Conservation (phyloP, 1,140 invertebrate genomes). For the Agraylea sexmaculata region DNA sequence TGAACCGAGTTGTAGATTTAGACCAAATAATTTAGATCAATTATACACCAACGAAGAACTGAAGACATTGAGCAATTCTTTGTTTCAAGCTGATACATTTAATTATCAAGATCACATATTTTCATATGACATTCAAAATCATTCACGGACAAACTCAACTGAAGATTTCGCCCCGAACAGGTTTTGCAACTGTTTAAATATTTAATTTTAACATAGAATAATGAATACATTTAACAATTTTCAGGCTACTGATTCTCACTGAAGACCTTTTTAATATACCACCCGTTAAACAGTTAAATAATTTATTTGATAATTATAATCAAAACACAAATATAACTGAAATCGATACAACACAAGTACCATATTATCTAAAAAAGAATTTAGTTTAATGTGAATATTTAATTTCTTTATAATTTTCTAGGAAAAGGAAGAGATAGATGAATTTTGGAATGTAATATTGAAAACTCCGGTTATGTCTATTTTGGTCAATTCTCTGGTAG, state of each 20-base stretch:
- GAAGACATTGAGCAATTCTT: slow-evolving; percentile 2
- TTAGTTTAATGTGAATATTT: background rate
- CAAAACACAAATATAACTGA: slow-evolving; percentile 2
- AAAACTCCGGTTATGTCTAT: slow-evolving; percentile 4
- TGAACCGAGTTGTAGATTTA: no score
- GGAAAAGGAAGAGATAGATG: slow-evolving; percentile 8
- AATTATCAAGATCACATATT: slow-evolving; percentile 8
- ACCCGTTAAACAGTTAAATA: background rate
- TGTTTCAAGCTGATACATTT: slow-evolving; percentile 3
- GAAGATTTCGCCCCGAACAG: slow-evolving; percentile 6
- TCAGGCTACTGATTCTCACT: slow-evolving; percentile 2
- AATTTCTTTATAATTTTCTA: slow-evolving; percentile 8
- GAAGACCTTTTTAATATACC: slow-evolving; percentile 6
- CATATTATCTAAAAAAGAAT: background rate
- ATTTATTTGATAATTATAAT: slow-evolving; percentile 10
- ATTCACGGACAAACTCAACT: background rate
- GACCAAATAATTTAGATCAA: no score
- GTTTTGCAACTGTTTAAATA: slow-evolving; percentile 4
- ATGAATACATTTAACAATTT: background rate
- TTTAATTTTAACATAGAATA: background rate
- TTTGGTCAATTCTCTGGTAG: slow-evolving; percentile 5
- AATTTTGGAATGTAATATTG: slow-evolving; percentile 7
- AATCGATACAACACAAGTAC: slow-evolving; percentile 5
- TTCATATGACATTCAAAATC: no score
- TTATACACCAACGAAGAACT: slow-evolving; percentile 5